phyloP scores from a whole-genome alignment of 2,888 invertebrate species.

The Chrysina gloriosa region DNA sequence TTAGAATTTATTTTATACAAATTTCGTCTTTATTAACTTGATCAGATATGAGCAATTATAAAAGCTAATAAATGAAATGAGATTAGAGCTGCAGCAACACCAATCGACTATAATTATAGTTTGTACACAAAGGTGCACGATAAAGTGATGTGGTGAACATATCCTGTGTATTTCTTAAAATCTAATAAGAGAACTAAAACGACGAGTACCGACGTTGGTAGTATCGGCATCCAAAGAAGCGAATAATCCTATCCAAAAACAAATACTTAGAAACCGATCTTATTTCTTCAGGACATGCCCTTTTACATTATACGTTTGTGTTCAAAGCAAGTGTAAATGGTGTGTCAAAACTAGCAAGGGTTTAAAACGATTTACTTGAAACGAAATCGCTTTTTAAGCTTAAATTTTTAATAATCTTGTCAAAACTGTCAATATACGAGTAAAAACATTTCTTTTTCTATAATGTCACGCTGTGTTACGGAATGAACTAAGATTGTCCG shows the following conservation, averaged over 20 bases:
- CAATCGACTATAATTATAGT: too few relatives aligned
- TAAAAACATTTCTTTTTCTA: slow-evolving; percentile 18
- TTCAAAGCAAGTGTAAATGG: slow-evolving; percentile 7
- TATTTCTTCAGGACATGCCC: neutral
- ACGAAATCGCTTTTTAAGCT: neutral
- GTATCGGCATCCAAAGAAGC: too few relatives aligned
- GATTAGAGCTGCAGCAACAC: too few relatives aligned
- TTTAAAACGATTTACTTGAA: slow-evolving; percentile 22
- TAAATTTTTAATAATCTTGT: slow-evolving; percentile 36
- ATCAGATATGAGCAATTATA: too few relatives aligned
- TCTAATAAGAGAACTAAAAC: too few relatives aligned
- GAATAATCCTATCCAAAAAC: neutral
- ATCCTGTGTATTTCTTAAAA: too few relatives aligned
- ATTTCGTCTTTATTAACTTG: too few relatives aligned
- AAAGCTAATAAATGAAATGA: too few relatives aligned
- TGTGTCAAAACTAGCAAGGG: slow-evolving; percentile 28
- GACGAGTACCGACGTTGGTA: too few relatives aligned
- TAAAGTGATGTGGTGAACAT: too few relatives aligned
- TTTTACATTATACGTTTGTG: neutral
- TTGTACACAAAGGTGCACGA: too few relatives aligned
- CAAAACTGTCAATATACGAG: slow-evolving; percentile 32
- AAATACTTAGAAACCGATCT: slow-evolving; percentile 7
- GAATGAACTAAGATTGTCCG: neutral
- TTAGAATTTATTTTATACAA: too few relatives aligned
- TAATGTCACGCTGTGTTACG: slow-evolving; percentile 3